Conservation (phyloP, 2,888 invertebrate genomes). For the Opisthograptis luteolata region DNA sequence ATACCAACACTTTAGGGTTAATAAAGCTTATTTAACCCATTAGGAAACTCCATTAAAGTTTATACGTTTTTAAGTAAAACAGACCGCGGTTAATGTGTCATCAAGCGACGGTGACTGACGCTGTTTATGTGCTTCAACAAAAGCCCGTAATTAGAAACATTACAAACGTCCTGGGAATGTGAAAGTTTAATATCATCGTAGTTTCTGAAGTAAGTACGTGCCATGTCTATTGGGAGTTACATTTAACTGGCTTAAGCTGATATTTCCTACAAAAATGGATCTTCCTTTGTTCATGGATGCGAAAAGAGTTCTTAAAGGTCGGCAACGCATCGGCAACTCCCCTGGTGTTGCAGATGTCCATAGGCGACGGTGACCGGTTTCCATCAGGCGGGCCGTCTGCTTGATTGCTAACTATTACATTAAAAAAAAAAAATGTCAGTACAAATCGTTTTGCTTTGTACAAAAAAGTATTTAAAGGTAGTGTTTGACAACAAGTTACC, state of each 20-base stretch:
- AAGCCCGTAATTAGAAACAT: conserved; percentile 58
- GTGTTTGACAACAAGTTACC: no score
- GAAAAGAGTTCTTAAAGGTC: no score
- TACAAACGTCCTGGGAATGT: conserved; percentile 42
- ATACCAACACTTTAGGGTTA: conserved; percentile 24
- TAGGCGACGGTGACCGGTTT: no score
- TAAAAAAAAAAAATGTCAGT: no score
- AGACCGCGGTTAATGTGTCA: conserved; percentile 56
- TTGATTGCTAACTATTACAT: no score
- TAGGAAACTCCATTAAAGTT: conserved; percentile 45
- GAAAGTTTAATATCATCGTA: conserved; percentile 18
- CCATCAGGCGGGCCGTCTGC: no score
- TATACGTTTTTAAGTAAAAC: conserved; percentile 60
- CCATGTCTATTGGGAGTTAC: conserved; percentile 1
- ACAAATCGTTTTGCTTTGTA: no score
- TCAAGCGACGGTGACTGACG: conserved; percentile 47
- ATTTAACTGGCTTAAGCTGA: neutral
- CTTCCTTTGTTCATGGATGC: neutral
- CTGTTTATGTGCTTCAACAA: conserved; percentile 64
- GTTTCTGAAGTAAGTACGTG: conserved; percentile 1
- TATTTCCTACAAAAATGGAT: neutral
- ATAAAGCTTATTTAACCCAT: conserved; percentile 46
- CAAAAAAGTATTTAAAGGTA: no score
- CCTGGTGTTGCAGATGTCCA: no score
- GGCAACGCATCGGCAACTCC: no score